Conservation (phyloP, 2,888 invertebrate species). For the Diarsia mendica region DNA sequence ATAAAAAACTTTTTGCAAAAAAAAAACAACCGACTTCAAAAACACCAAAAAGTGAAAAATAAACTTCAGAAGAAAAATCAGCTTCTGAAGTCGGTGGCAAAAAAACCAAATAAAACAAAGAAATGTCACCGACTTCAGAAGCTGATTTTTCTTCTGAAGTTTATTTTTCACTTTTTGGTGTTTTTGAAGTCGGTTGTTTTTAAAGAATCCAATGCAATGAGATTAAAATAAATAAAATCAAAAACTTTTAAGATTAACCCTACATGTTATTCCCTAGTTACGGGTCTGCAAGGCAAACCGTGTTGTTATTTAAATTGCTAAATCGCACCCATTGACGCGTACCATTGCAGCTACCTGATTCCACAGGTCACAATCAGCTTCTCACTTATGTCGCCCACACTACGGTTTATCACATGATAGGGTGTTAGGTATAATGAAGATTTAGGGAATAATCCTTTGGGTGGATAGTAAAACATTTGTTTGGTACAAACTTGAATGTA, state of each 20-base stretch:
- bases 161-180: too few relatives aligned
- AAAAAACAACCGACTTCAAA: too few relatives aligned
- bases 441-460: slow-evolving; percentile 1
- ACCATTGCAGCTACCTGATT: not conserved
- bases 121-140: too few relatives aligned
- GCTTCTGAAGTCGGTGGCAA: too few relatives aligned
- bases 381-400: slow-evolving; percentile 35
- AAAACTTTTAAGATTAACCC: not conserved
- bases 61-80: too few relatives aligned
- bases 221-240: too few relatives aligned
- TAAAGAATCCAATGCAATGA: too few relatives aligned
- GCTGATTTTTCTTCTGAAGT: too few relatives aligned
- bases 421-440: slow-evolving; percentile 32
- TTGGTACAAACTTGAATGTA: not conserved
- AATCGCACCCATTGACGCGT: slow-evolving; percentile 1
- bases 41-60: too few relatives aligned
- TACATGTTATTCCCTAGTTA: not conserved
- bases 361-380: slow-evolving; percentile 19
- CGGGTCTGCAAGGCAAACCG: not conserved
- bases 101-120: too few relatives aligned
- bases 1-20: too few relatives aligned
- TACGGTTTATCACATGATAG: not conserved
- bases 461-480: slow-evolving; percentile 7
- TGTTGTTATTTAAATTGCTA: not conserved
- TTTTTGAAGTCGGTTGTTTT: too few relatives aligned